phyloP scores from a whole-genome alignment of 2,797 vertebrate genomes.

The Pseudochaenichthys georgianus region DNA sequence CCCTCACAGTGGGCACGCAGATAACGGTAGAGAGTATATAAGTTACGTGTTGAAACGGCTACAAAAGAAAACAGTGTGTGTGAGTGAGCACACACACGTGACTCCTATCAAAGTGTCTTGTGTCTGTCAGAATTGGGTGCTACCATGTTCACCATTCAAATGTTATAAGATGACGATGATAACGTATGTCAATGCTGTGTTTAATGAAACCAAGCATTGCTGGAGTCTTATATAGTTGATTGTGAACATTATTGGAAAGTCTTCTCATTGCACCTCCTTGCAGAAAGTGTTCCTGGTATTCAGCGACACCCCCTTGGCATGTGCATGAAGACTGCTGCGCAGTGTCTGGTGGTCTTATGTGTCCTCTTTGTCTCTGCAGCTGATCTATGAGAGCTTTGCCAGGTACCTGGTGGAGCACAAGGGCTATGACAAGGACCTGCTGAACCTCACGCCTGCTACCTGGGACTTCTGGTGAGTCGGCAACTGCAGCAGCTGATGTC shows the following conservation, averaged over 20 bases:
- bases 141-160: not conserved
- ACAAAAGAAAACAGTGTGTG: not conserved
- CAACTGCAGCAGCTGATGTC: conserved; percentile 2
- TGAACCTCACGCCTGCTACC: conserved; percentile 88
- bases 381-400: conserved; percentile 96
- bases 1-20: not conserved
- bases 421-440: conserved; percentile 91
- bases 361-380: conserved; percentile 79
- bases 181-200: not conserved
- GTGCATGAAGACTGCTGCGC: not conserved
- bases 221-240: no score
- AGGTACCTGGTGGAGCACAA: conserved; percentile 92
- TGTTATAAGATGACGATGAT: not conserved
- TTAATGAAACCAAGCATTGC: not conserved
- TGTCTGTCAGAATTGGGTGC: not conserved
- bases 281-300: not conserved
- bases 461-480: conserved; percentile 96
- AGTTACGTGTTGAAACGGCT: not conserved
- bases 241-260: not conserved
- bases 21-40: not conserved
- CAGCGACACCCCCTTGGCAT: not conserved
- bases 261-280: not conserved
- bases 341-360: not conserved
- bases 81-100: not conserved
- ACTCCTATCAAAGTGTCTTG: not conserved